These are phyloP conservation scores for Baryphthengus martii DNA, from an alignment of 2,113 vertebrate genomes.

Conservation along the genomic window DNA sequence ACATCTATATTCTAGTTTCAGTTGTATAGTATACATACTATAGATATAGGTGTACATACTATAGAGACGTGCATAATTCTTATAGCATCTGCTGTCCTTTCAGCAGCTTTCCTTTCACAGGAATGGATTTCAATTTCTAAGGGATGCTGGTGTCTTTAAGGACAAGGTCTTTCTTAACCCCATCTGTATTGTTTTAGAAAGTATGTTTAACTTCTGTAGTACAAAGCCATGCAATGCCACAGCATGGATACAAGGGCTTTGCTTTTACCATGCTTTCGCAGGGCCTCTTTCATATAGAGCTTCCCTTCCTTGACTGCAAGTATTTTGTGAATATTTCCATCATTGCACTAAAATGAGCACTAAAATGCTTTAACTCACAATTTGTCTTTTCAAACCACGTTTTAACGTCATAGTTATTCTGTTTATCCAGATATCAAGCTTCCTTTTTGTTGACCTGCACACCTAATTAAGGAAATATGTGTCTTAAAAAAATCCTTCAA, in stretches of 20 bases:
- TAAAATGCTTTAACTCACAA: conserved; percentile 4
- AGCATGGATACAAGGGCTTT: not conserved
- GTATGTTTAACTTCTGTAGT: not conserved
- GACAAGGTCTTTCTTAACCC: not conserved
- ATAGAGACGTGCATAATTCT: not conserved
- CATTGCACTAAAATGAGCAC: not conserved
- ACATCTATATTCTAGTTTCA: too few relatives aligned
- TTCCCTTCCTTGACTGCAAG: not conserved
- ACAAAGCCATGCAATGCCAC: not conserved
- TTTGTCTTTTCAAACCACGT: not conserved
- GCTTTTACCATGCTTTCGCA: not conserved
- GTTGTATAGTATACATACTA: not conserved
- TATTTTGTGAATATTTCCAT: not conserved
- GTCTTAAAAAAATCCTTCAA: not conserved
- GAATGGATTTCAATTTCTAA: not conserved
- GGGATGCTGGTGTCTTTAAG: not conserved
- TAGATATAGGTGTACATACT: not conserved
- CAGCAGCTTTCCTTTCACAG: not conserved
- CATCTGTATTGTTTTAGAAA: not conserved
- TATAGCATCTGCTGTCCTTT: not conserved
- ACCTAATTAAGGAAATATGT: conserved; percentile 7
- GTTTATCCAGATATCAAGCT: conserved; percentile 21
- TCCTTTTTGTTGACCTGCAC: conserved; percentile 25
- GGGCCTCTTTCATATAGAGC: not conserved
- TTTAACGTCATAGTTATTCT: not conserved